Evolutionary conservation across 92 coral and sea anemone species (phyloP).

Genomic region (Actinostola sp.): DNA sequence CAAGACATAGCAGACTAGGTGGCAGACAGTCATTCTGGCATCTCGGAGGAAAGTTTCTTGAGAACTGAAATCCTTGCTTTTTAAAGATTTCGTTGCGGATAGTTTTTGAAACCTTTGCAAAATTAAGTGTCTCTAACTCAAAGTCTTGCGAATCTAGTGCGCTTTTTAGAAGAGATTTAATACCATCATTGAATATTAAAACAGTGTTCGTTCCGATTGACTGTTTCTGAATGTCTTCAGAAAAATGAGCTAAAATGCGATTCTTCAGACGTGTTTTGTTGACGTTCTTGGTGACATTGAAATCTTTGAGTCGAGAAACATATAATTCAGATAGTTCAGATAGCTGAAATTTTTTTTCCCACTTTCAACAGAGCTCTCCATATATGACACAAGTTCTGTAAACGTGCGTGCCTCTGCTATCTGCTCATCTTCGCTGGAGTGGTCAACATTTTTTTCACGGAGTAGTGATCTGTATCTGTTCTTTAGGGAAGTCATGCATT

Average conservation of each 20-base stretch:
- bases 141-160: background rate
- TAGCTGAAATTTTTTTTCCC: background rate
- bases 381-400: slow-evolving; percentile 14
- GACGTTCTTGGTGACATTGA: background rate
- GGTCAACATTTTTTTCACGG: background rate
- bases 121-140: background rate
- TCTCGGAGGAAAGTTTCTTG: slow-evolving; percentile 6
- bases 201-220: slow-evolving; percentile 27
- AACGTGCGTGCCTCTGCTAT: slow-evolving; percentile 5
- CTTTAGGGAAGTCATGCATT: slow-evolving; percentile 7
- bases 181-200: slow-evolving; percentile 41
- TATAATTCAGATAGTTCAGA: background rate
- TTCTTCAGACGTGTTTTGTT: slow-evolving; percentile 21
- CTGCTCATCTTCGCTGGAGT: background rate
- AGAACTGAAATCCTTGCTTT: slow-evolving; percentile 1
- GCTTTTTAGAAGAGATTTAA: background rate
- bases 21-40: slow-evolving; percentile 2
- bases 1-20: slow-evolving; percentile 6
- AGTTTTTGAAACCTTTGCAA: slow-evolving; percentile 12
- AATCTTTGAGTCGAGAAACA: background rate
- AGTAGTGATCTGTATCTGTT: background rate
- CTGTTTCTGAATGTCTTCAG: slow-evolving; percentile 12
- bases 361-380: background rate
- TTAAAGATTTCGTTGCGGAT: slow-evolving; percentile 3
- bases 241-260: background rate